Percentiles rank a stretch among this genome's conserved stretches.
These are phyloP conservation scores for Pituophis catenifer DNA, from an alignment of 2,113 vertebrate genomes.

Conservation along the genomic window DNA sequence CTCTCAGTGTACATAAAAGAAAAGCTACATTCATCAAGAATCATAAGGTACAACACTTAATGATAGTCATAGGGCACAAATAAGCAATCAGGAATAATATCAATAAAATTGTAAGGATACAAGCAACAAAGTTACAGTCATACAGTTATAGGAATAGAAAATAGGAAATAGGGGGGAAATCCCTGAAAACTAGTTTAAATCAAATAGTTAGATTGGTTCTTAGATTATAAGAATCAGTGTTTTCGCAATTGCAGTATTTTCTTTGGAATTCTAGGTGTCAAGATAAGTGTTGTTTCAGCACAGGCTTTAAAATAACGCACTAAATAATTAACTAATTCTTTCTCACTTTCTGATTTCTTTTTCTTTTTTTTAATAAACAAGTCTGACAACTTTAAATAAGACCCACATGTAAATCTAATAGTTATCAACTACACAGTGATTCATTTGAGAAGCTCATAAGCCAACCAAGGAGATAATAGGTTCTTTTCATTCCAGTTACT, in stretches of 20 bases:
- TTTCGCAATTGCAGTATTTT: background rate
- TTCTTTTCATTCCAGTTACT: background rate
- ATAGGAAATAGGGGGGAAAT: background rate
- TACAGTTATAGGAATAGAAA: too few species aligned
- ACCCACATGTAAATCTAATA: background rate
- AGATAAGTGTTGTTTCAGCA: background rate
- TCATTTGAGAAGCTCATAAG: background rate
- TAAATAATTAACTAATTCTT: background rate
- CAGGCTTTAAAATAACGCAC: background rate
- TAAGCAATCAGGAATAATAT: too few species aligned
- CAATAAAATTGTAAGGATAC: too few species aligned
- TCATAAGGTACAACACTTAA: too few species aligned
- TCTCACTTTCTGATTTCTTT: too few species aligned
- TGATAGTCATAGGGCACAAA: too few species aligned
- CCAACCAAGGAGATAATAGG: background rate
- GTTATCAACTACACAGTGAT: background rate
- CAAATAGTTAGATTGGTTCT: background rate
- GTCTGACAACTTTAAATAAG: background rate
- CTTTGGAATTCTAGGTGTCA: background rate
- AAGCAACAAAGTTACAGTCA: too few species aligned
- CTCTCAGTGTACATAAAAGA: too few species aligned
- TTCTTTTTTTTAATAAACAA: background rate
- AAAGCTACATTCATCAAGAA: too few species aligned
- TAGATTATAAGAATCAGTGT: background rate
- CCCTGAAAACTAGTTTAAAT: background rate